These are phyloP conservation scores for Calephelis perditalis DNA, from an alignment of 2,888 invertebrate species.

Conservation along the genomic window DNA sequence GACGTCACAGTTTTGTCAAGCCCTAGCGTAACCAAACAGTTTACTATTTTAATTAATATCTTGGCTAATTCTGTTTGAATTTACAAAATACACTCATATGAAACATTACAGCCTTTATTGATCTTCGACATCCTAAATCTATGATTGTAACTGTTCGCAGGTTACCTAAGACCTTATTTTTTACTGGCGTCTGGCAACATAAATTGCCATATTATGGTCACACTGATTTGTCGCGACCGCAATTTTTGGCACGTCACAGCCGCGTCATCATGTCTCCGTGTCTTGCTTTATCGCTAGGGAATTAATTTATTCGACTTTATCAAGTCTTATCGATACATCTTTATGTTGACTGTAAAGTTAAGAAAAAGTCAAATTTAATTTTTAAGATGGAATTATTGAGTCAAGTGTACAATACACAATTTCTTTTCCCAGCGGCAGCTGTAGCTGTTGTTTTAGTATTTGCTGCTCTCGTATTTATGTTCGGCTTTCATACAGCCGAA, in stretches of 20 bases:
- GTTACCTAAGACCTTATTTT: too few species aligned
- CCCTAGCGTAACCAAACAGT: too few species aligned
- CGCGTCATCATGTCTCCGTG: conserved; percentile 82
- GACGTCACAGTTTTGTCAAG: too few species aligned
- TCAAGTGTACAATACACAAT: conserved; percentile 77
- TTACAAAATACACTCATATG: too few species aligned
- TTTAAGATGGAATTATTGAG: conserved; percentile 78
- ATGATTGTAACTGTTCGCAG: too few species aligned
- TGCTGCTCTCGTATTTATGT: conserved; percentile 85
- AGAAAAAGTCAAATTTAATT: conserved; percentile 45
- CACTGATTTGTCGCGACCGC: conserved; percentile 29
- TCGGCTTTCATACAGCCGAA: conserved; percentile 88
- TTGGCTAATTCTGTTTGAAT: too few species aligned
- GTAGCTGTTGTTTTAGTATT: conserved; percentile 83
- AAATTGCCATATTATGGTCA: conserved; percentile 17
- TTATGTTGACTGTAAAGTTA: conserved; percentile 64
- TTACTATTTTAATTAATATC: too few species aligned
- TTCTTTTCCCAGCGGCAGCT: conserved; percentile 75
- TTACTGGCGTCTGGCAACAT: not conserved
- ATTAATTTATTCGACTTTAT: conserved; percentile 72
- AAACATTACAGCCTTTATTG: too few species aligned
- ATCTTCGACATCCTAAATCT: too few species aligned
- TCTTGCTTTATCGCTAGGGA: conserved; percentile 73
- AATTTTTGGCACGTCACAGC: conserved; percentile 81
- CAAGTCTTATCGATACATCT: conserved; percentile 67